Evolutionary conservation across 2,113 vertebrate genomes (phyloP), one percentile per base, ranked within the genome.

Genomic region (Pterocles burchelli): DNA sequence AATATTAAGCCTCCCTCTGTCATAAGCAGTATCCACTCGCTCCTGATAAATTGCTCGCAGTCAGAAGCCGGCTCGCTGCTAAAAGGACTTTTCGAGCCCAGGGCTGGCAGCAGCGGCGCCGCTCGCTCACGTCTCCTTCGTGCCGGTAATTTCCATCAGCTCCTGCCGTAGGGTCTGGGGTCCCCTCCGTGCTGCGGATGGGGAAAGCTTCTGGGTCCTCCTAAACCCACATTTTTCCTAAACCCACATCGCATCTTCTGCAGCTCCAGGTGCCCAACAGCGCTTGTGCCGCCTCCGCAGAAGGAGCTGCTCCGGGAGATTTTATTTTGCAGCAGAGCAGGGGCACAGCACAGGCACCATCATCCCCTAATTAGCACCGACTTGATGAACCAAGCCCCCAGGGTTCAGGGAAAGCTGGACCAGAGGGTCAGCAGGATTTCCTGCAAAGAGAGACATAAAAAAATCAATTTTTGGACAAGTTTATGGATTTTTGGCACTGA

Each of bases 181-280:
- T 48, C 49, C 36, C 21, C 26, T 38, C 54, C 1, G 1, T 17
- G 54, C 77, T 29, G 29, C 0, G 3, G 31, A 13, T 1, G 14
- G 26, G 51, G 46, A 65, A 84, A 75, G 33, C 20, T 59, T 8
- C 75, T 25, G 58, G 11, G 16, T 82, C 33, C 8, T 54, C 26
- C 58, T 20, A 18, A 86, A 72, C 22, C 49, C 41, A 41, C 41
- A 41, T 41, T 41, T 41, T 41, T 54, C 31, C 58, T 20, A 18
- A 86, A 72, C 22, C 49, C 54, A 12, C 0, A 1, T 17, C 26
- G 51, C 38, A 10, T 17, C 71, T 48, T 20, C 22, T 38, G 54
- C 0, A 0, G 63, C 45, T 66, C 63, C 38, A 4, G 13, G 38
- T 20, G 18, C 33, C 57, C 3, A 0, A 4, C 0, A 0, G 29